Evolutionary conservation across 2,888 invertebrate species (phyloP), one percentile per base, ranked within the genome.

Genomic region (Eulithis testata): DNA sequence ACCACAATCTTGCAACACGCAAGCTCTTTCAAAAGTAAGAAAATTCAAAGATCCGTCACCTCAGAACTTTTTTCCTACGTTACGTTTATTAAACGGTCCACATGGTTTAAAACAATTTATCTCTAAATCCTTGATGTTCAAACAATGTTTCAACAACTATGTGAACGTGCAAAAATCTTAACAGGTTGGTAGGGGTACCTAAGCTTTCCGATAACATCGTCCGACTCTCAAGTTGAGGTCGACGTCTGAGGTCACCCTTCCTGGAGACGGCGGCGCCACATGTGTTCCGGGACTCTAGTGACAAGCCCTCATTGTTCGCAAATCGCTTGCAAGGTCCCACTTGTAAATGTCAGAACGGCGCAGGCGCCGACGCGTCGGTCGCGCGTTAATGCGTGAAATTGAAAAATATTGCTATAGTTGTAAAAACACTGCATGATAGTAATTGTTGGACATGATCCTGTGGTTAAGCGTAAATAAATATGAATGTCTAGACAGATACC

Each of bases 301-400:
- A 89, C 89, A 87, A 78, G 78, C 71, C 78, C 75, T 82, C 81
- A 88, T 88, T 90, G 90, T 88, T 87, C 86, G 84, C 88, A 88
- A 89, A 90, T 89, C 83, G 77, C 77, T 75, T 73, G 81, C 88
- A 91, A 91, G 90, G 90, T 86, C 87, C 82, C 78, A 66, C 82
- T 82, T 80, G 75, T 84, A 91, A 91, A 92, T 92, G 91, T 90
- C 91, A 91, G 76, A 86, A 84, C 87, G 82, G 86, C 88, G 88
- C 86, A 83, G 80, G 75, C 80, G 80, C 71, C 74, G 80, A 70
- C 75, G 72, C 73, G 72, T 68, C 76, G 70, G 63, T 71, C 75
- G 68, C 69, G 61, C 69, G 63, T 73, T 73, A 69, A 72, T 44
- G 72, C 72, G 70, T 72, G 69, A 72, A 73, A 73, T 73, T 60